Percentiles rank a stretch among this genome's conserved stretches.
phyloP scores from a whole-genome alignment of 2,797 vertebrate genomes.

The Limnodromus scolopaceus region DNA sequence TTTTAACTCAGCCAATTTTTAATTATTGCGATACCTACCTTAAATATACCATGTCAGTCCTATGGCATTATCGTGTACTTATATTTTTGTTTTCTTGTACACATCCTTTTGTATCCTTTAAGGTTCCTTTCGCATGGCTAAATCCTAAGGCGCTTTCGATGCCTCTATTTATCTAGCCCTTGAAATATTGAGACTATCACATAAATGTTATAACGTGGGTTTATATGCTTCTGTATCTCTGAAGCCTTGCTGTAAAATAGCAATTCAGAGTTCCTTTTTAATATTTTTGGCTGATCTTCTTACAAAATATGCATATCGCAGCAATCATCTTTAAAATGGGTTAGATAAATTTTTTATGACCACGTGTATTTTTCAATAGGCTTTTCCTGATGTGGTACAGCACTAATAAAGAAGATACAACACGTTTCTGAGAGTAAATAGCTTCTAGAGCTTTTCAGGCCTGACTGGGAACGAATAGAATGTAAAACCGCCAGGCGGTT shows the following conservation, averaged over 20 bases:
- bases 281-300: not conserved
- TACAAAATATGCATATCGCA: not conserved
- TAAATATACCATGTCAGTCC: not conserved
- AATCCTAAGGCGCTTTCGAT: not conserved
- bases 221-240: slow-evolving; percentile 14
- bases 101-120: not conserved
- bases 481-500: not conserved
- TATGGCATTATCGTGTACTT: not conserved
- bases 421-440: slow-evolving; percentile 1
- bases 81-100: not conserved
- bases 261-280: not conserved
- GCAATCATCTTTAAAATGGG: slow-evolving; percentile 28
- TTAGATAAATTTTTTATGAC: slow-evolving; percentile 19
- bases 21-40: not conserved
- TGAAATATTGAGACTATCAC: not conserved
- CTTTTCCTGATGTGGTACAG: not conserved
- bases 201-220: not conserved
- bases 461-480: not conserved
- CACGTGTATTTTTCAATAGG: not conserved
- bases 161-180: not conserved
- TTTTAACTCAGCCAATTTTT: not conserved
- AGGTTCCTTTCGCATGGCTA: too few relatives aligned
- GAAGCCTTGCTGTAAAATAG: slow-evolving; percentile 7
- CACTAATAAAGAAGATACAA: not conserved
- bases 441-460: slow-evolving; percentile 29